Evolutionary conservation across 2,113 vertebrate species (phyloP).

Genomic region (Numenius arquata): DNA sequence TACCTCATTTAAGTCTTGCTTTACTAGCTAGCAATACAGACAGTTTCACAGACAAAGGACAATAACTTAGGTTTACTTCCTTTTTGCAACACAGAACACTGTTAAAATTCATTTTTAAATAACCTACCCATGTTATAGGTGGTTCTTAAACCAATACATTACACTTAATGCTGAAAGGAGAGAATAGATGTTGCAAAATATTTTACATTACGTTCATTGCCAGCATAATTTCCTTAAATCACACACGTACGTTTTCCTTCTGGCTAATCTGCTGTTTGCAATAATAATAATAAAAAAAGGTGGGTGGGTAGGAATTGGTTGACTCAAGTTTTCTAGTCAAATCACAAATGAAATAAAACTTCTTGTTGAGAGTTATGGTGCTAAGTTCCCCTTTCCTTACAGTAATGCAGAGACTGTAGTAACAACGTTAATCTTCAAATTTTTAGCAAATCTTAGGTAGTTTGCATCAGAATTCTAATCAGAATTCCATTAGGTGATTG

Average conservation of each 20-base stretch:
- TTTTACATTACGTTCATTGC: not conserved
- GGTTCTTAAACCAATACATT: not conserved
- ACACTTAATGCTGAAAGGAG: not conserved
- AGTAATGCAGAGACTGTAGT: not conserved
- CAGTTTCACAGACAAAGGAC: not conserved
- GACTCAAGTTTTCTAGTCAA: not conserved
- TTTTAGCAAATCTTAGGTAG: not conserved
- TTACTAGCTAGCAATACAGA: not conserved
- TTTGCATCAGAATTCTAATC: not conserved
- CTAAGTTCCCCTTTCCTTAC: not conserved
- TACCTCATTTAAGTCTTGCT: not conserved
- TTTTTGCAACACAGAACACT: not conserved
- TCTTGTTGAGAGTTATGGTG: not conserved
- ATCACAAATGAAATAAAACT: not conserved
- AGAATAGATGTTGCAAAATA: not conserved
- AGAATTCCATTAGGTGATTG: not conserved
- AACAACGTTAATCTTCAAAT: not conserved
- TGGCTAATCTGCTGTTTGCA: not conserved
- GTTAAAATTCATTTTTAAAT: not conserved
- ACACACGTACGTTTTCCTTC: not conserved
- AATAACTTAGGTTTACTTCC: not conserved
- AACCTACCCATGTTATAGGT: not conserved
- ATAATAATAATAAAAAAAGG: not conserved
- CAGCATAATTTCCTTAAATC: not conserved
- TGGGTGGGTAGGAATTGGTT: fast-evolving